Base-by-base conservation (phyloP, 2,113 vertebrate genomes). In the Cyanoliseus patagonus region DNA sequence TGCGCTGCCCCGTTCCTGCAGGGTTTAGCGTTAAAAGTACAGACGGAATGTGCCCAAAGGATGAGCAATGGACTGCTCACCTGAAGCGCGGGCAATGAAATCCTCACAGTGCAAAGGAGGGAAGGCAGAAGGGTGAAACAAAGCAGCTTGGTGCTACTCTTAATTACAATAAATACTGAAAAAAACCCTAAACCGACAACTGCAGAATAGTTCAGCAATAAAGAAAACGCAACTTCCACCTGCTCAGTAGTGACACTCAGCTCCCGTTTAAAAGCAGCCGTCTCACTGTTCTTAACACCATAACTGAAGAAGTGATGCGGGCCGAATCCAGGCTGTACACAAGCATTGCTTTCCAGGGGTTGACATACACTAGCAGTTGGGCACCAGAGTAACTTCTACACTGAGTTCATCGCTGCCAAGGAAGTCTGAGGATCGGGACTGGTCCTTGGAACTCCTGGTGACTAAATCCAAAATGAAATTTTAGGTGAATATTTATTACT, bases 311-410 rank as follows among this genome's bases (percentile, higher is more conserved):
- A 59, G 33, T 23, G 33, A 1, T 0, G 1, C 1, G 3, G 4
- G 1, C 39, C 1, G 10, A 7, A 14, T 2, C 5, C 61, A 10
- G 52, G 44, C 25, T 7, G 17, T 1, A 3, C 0, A 3, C 1
- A 6, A 17, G 31, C 53, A 37, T 3, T 13, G 46, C 33, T 31
- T 17, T 30, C 49, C 67, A 3, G 30, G 2, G 49, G 41, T 6
- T 8, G 33, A 67, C 98, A 96, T 5, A 95, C 96, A 1, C 97
- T 98, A 1, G 97, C 98, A 96, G 1, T 92, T 96, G 2, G 98
- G 93, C 0, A 94, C 94, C 35, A 97, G 97, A 23, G 98, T 97
- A 98, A 97, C 96, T 98, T 97, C 95, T 98, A 96, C n/a, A 98
- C 33, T 42, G 98, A 96, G 70, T 98, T 98, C 22, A 97, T 97